These are phyloP conservation scores for Cerceris ruficornis DNA, from an alignment of 2,888 invertebrate genomes.

Conservation along the genomic window DNA sequence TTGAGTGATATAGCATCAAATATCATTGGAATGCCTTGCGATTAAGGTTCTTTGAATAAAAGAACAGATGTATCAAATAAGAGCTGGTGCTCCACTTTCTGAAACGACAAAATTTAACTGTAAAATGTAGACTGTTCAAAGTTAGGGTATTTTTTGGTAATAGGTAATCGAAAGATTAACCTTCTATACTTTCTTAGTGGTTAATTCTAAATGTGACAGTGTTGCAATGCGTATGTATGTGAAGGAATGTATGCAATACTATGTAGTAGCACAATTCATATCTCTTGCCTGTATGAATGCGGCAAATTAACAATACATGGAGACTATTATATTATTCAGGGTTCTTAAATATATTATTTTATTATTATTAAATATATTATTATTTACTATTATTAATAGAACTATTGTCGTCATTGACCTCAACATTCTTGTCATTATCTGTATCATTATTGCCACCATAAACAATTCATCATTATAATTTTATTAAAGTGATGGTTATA, in stretches of 20 bases:
- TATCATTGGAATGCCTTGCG: conserved; percentile 49
- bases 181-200: conserved; percentile 32
- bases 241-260: conserved; percentile 68
- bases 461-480: conserved; percentile 19
- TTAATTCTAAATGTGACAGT: conserved; percentile 47
- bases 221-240: conserved; percentile 68
- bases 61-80: conserved; percentile 43
- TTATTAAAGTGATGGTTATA: conserved; percentile 27
- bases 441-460: conserved; percentile 22
- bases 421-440: conserved; percentile 31
- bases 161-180: conserved; percentile 56
- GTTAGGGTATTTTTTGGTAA: conserved; percentile 53
- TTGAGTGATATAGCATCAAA: conserved; percentile 50
- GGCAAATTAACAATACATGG: conserved; percentile 72
- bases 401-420: conserved; percentile 34
- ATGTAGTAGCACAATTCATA: conserved; percentile 65
- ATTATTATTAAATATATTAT: conserved; percentile 54
- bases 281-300: conserved; percentile 63
- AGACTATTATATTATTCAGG: conserved; percentile 76
- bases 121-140: conserved; percentile 52
- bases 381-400: conserved; percentile 40
- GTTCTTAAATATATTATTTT: conserved; percentile 71
- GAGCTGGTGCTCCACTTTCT: conserved; percentile 55
- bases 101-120: conserved; percentile 42
- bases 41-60: conserved; percentile 43